phyloP scores from a whole-genome alignment of 2,113 vertebrate genomes.

The Lophochroa leadbeateri region DNA sequence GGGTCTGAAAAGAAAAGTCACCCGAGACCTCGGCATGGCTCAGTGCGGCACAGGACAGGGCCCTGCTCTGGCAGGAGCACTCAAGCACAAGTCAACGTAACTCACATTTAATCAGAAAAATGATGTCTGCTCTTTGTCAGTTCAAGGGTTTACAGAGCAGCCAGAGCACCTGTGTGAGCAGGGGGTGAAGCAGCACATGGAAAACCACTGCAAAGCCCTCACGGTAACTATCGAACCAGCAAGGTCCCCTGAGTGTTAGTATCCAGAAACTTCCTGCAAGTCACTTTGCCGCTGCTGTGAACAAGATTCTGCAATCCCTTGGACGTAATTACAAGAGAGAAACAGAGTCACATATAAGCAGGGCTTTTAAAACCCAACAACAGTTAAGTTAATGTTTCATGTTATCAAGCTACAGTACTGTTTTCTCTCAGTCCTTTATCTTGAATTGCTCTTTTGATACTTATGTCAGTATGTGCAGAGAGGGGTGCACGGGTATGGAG shows the following conservation, averaged over 20 bases:
- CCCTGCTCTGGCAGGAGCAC: not conserved
- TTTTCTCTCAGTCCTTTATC: not conserved
- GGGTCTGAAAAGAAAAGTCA: not conserved
- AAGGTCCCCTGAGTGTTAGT: not conserved
- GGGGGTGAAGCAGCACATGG: not conserved
- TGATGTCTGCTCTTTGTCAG: not conserved
- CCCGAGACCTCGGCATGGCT: not conserved
- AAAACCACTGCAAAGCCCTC: not conserved
- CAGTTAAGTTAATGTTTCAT: not conserved
- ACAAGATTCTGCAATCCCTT: not conserved
- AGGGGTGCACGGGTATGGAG: rapidly evolving
- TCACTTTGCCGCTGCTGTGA: not conserved
- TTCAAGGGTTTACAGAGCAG: not conserved
- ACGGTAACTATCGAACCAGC: not conserved
- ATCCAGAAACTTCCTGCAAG: not conserved
- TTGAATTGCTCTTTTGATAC: not conserved
- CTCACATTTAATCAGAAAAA: not conserved
- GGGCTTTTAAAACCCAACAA: not conserved
- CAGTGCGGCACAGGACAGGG: not conserved
- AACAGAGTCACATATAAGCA: not conserved
- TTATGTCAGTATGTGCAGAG: not conserved
- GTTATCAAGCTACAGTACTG: not conserved
- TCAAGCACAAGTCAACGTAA: not conserved
- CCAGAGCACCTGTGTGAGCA: not conserved
- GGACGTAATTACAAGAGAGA: not conserved